These are phyloP conservation scores for Zootermopsis nevadensis DNA, from an alignment of 2,888 invertebrate genomes.

Conservation along the genomic window DNA sequence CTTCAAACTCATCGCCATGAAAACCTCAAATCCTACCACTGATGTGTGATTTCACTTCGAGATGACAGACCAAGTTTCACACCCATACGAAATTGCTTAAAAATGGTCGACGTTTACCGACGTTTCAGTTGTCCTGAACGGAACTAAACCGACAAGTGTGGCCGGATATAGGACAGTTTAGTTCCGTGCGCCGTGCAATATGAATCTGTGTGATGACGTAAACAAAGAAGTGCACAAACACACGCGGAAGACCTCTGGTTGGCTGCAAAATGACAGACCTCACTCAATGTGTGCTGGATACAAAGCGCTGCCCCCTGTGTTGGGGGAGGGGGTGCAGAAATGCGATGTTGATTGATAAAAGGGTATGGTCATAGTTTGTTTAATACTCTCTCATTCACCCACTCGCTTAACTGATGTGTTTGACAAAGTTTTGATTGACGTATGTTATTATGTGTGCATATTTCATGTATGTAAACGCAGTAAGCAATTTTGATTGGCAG, in stretches of 20 bases:
- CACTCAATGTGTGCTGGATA: background rate
- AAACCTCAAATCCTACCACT: too few species aligned
- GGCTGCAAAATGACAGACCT: conserved; percentile 11
- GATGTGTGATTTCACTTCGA: too few species aligned
- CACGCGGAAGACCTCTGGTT: conserved; percentile 9
- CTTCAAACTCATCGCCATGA: too few species aligned
- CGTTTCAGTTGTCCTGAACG: too few species aligned
- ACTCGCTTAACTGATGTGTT: conserved; percentile 44
- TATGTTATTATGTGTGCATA: conserved; percentile 49
- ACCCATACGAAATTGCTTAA: too few species aligned
- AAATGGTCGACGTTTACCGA: too few species aligned
- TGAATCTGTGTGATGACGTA: background rate
- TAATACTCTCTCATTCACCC: conserved; percentile 18
- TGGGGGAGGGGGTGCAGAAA: conserved; percentile 33
- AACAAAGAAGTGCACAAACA: background rate
- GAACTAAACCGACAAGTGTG: background rate
- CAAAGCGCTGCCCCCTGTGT: conserved; percentile 1
- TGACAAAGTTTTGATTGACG: conserved; percentile 52
- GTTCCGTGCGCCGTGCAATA: background rate
- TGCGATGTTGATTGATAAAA: conserved; percentile 50
- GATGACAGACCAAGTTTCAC: too few species aligned
- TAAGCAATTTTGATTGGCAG: conserved; percentile 48
- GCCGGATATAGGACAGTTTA: conserved; percentile 6
- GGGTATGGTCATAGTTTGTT: conserved; percentile 35
- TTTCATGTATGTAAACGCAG: conserved; percentile 51